These are phyloP conservation scores for Trachurus trachurus DNA, from an alignment of 2,797 vertebrate genomes.

Conservation along the genomic window DNA sequence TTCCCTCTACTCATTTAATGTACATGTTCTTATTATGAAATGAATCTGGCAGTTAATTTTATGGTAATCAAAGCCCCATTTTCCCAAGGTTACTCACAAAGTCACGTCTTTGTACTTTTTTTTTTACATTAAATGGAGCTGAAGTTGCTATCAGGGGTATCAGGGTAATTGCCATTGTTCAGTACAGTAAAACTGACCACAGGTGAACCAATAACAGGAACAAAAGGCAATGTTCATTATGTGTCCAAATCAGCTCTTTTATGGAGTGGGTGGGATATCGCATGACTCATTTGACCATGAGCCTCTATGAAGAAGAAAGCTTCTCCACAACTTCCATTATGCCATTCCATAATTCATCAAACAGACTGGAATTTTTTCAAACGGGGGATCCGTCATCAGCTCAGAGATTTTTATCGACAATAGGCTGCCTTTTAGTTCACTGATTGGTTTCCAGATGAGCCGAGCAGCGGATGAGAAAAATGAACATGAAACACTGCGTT, in stretches of 20 bases:
- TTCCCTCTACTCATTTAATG: conserved; percentile 70
- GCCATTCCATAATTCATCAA: conserved; percentile 77
- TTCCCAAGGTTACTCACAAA: conserved; percentile 78
- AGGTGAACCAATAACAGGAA: conserved; percentile 71
- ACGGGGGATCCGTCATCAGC: conserved; percentile 52
- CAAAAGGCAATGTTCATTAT: conserved; percentile 69
- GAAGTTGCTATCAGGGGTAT: conserved; percentile 65
- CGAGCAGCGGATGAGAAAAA: conserved; percentile 56
- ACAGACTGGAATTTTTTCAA: conserved; percentile 72
- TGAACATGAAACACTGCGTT: conserved; percentile 73
- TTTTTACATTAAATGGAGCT: conserved; percentile 48
- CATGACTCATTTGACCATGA: conserved; percentile 63
- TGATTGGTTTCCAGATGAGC: conserved; percentile 62
- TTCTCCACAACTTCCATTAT: conserved; percentile 61
- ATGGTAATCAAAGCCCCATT: conserved; percentile 77
- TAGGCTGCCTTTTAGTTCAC: conserved; percentile 64
- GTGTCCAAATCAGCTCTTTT: conserved; percentile 66
- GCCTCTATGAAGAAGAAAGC: conserved; percentile 53
- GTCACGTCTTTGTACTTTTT: conserved; percentile 52
- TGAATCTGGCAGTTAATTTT: conserved; percentile 80
- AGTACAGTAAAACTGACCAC: conserved; percentile 60
- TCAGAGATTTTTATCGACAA: conserved; percentile 72
- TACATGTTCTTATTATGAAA: conserved; percentile 74
- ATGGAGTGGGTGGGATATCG: conserved; percentile 50
- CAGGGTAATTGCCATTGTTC: conserved; percentile 63